These are phyloP conservation scores for Idaea biselata DNA, from an alignment of 2,888 invertebrate species.

Conservation along the genomic window DNA sequence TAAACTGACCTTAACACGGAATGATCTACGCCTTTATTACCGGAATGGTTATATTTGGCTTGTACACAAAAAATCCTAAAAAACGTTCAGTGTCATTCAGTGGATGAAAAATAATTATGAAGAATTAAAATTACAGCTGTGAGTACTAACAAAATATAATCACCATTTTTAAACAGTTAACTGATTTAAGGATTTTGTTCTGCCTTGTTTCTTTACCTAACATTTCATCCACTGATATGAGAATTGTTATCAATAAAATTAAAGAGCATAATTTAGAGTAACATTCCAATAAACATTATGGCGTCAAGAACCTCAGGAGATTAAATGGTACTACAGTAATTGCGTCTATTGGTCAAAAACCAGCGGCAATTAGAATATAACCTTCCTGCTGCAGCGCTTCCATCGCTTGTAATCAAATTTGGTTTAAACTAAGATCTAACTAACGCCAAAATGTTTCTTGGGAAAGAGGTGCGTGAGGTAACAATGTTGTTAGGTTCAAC, in stretches of 20 bases:
- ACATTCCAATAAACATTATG: not conserved
- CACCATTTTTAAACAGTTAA: not conserved
- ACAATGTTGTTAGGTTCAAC: not conserved
- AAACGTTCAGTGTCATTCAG: not conserved
- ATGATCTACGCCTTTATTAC: not conserved
- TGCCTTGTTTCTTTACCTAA: not conserved
- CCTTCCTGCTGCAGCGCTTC: too few species aligned
- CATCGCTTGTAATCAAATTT: too few species aligned
- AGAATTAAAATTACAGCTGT: not conserved
- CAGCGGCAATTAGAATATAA: too few species aligned
- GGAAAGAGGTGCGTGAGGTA: not conserved
- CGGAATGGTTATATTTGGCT: not conserved
- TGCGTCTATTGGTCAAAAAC: too few species aligned
- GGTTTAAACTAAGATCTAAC: too few species aligned
- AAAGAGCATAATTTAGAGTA: slow-evolving; percentile 14
- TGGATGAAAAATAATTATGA: not conserved
- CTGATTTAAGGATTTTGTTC: not conserved
- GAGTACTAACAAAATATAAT: not conserved
- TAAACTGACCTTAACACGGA: not conserved
- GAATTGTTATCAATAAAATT: not conserved
- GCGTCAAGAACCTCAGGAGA: too few species aligned
- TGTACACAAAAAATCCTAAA: not conserved
- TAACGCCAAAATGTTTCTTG: too few species aligned
- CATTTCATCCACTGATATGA: not conserved
- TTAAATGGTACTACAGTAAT: too few species aligned